phyloP scores from a whole-genome alignment of 2,113 vertebrate genomes.

The Noctilio leporinus region DNA sequence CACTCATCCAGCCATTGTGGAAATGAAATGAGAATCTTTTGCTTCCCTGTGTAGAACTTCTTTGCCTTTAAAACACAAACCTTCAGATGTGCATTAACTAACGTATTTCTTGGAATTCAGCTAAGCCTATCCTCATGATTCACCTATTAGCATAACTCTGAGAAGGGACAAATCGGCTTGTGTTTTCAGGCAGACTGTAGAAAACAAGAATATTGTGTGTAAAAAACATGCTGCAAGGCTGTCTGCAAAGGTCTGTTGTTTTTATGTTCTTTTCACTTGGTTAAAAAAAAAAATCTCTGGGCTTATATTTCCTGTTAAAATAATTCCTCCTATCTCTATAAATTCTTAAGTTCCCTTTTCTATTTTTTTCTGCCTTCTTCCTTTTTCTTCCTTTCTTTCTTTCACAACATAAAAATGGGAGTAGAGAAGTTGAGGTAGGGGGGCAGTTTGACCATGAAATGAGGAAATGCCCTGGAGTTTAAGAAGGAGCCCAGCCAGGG shows the following conservation, averaged over 20 bases:
- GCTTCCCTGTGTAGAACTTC: constrained; percentile 37
- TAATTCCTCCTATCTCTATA: not conserved
- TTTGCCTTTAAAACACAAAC: not conserved
- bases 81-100: constrained; percentile 1
- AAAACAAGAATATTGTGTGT: not conserved
- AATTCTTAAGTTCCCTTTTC: not conserved
- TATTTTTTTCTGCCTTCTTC: not conserved
- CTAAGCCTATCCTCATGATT: not conserved
- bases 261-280: not conserved
- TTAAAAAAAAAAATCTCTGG: constrained; percentile 37
- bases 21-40: constrained; percentile 45
- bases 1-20: constrained; percentile 47
- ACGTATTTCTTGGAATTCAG: constrained; percentile 7
- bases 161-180: not conserved
- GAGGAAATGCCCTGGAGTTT: constrained; percentile 10
- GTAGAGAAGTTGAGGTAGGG: not conserved
- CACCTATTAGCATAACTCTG: constrained; percentile 1
- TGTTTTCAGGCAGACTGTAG: not conserved
- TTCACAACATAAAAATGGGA: not conserved
- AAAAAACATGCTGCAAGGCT: not conserved
- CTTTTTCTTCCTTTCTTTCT: not conserved
- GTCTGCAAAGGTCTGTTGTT: not conserved
- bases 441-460: not conserved
- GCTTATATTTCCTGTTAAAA: not conserved
- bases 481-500: not conserved